These are phyloP conservation scores for Gymnosoma rotundatum DNA, from an alignment of 2,888 invertebrate genomes.

Conservation along the genomic window DNA sequence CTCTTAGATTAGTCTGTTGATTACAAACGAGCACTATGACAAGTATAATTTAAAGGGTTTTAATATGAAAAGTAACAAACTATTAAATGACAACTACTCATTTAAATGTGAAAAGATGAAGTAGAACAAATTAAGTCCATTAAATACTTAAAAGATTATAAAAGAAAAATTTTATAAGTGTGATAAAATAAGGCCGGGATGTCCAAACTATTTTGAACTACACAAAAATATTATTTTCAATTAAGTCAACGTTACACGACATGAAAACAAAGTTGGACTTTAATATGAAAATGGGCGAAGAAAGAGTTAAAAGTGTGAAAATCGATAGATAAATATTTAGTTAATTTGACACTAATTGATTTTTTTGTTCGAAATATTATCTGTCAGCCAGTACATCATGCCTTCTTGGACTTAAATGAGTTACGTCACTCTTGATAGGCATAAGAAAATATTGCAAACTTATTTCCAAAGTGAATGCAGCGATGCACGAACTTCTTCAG, in stretches of 20 bases:
- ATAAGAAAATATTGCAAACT: no score
- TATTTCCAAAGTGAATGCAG: no score
- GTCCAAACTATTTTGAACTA: not conserved
- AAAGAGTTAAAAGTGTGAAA: no score
- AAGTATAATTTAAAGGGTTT: conserved; percentile 74
- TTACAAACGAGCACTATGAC: conserved; percentile 72
- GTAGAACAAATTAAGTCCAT: conserved; percentile 55
- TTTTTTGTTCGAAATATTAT: no score
- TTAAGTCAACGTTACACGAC: not conserved
- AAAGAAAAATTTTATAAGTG: conserved; percentile 23
- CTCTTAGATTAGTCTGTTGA: conserved; percentile 48
- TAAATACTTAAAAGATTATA: conserved; percentile 35
- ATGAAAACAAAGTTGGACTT: not conserved
- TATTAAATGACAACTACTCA: not conserved
- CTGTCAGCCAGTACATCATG: no score
- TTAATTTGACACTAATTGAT: no score
- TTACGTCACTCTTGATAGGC: no score
- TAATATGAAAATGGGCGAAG: no score
- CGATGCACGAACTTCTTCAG: no score
- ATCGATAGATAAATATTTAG: no score
- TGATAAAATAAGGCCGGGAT: not conserved
- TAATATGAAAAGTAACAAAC: conserved; percentile 18
- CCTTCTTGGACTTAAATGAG: no score
- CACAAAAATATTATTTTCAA: not conserved
- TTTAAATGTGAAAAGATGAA: conserved; percentile 30